These are phyloP conservation scores for Malurus cyaneus DNA, from an alignment of 2,113 vertebrate genomes.

Conservation along the genomic window DNA sequence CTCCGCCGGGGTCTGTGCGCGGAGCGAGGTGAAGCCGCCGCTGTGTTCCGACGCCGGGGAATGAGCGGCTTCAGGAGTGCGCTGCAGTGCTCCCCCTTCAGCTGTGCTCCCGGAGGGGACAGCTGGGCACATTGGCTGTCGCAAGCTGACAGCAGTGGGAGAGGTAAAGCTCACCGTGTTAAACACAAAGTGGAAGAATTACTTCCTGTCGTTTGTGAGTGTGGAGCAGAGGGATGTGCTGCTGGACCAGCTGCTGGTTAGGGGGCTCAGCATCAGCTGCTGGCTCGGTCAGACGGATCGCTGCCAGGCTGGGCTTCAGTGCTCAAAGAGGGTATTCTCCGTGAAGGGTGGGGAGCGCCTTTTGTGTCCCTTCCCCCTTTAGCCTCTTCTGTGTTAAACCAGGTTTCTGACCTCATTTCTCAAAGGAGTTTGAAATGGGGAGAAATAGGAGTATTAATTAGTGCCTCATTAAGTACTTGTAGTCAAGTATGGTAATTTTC, in stretches of 20 bases:
- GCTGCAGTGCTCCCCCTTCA: background rate
- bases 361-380: background rate
- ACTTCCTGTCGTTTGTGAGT: accelerated
- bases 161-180: background rate
- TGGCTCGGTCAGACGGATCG: background rate
- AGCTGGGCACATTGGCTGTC: background rate
- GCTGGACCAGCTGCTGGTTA: background rate
- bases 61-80: background rate
- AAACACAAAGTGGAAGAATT: background rate
- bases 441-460: conserved; percentile 63
- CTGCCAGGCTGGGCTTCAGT: background rate
- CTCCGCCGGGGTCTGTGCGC: background rate
- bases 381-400: background rate
- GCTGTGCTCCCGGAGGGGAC: background rate
- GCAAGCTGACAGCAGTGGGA: background rate
- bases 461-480: conserved; percentile 60
- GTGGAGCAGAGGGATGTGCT: background rate
- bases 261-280: background rate
- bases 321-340: background rate
- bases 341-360: background rate
- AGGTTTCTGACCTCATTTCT: conserved; percentile 66
- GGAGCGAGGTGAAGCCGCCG: background rate
- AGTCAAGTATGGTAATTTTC: conserved; percentile 60
- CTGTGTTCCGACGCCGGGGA: background rate
- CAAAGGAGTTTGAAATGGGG: conserved; percentile 49